These are phyloP conservation scores for Cryptophagus acutangulus DNA, from an alignment of 2,888 invertebrate species.

Conservation along the genomic window DNA sequence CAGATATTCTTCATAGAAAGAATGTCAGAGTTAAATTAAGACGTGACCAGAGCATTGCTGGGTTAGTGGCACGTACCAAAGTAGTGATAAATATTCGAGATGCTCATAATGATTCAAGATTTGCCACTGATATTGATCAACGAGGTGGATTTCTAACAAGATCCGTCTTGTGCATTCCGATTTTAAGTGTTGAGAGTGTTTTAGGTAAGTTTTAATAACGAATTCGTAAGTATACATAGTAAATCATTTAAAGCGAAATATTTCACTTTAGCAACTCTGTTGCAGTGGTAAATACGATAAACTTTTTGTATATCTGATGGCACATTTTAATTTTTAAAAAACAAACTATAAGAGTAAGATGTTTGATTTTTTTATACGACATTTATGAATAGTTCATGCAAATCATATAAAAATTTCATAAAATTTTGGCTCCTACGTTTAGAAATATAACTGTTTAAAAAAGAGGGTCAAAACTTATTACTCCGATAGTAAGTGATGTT, in stretches of 20 bases:
- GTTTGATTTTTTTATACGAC: no score
- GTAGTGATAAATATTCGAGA: conserved; percentile 52
- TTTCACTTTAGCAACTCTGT: no score
- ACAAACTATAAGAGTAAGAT: no score
- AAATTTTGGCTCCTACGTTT: no score
- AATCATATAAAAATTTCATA: no score
- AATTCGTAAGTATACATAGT: conserved; percentile 1
- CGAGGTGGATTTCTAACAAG: conserved; percentile 55
- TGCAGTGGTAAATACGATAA: no score
- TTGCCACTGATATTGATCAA: conserved; percentile 52
- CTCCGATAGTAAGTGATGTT: conserved; percentile 10
- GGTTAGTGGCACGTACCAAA: conserved; percentile 52
- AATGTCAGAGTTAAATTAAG: conserved; percentile 52
- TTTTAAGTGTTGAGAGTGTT: conserved; percentile 47
- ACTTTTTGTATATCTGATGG: no score
- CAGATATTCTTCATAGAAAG: conserved; percentile 50
- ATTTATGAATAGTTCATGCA: no score
- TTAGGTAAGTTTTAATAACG: conserved; percentile 24
- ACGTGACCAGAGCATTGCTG: conserved; percentile 52
- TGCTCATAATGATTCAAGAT: conserved; percentile 54
- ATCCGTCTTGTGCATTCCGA: conserved; percentile 54
- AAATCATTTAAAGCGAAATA: conserved; percentile 2
- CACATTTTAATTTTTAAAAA: no score
- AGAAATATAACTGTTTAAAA: no score
- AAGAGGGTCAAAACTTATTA: no score